Conservation (phyloP, 1,140 invertebrate genomes). For the Hypsibius dujardini region DNA sequence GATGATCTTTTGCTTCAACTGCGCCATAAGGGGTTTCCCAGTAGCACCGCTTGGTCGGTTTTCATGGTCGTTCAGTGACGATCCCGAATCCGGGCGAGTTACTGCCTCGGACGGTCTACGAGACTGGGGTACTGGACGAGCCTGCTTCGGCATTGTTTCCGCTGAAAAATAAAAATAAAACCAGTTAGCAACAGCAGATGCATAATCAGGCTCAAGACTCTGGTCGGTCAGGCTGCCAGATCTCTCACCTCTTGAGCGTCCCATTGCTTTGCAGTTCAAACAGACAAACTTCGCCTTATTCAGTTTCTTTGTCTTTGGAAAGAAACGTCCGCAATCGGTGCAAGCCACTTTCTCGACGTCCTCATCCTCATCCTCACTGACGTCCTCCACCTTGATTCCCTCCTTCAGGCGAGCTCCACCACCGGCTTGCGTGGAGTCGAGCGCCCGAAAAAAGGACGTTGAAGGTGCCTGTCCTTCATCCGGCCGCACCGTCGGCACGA, state of each 20-base stretch:
- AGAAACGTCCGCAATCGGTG: background rate
- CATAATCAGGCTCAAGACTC: too few species aligned
- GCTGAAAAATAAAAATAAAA: constrained; percentile 2
- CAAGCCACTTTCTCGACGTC: background rate
- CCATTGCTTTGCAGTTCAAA: background rate
- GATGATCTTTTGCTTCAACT: constrained; percentile 5
- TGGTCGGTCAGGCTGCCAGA: too few species aligned
- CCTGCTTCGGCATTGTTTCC: constrained; percentile 1
- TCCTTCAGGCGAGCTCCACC: too few species aligned
- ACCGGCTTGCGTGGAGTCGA: background rate
- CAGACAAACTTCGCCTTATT: background rate
- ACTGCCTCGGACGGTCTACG: background rate
- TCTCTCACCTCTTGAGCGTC: too few species aligned
- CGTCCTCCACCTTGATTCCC: background rate
- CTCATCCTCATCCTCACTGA: background rate
- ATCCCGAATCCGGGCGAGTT: too few species aligned
- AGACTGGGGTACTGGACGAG: background rate
- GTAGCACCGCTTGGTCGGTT: background rate
- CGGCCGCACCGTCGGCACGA: background rate
- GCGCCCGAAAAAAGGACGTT: background rate
- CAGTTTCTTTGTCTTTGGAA: background rate
- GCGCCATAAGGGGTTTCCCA: constrained; percentile 3
- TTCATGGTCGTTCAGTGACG: too few species aligned
- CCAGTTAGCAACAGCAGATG: background rate
- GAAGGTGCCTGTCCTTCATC: background rate